These are phyloP conservation scores for Noctua janthe DNA, from an alignment of 2,888 invertebrate species.

Conservation along the genomic window DNA sequence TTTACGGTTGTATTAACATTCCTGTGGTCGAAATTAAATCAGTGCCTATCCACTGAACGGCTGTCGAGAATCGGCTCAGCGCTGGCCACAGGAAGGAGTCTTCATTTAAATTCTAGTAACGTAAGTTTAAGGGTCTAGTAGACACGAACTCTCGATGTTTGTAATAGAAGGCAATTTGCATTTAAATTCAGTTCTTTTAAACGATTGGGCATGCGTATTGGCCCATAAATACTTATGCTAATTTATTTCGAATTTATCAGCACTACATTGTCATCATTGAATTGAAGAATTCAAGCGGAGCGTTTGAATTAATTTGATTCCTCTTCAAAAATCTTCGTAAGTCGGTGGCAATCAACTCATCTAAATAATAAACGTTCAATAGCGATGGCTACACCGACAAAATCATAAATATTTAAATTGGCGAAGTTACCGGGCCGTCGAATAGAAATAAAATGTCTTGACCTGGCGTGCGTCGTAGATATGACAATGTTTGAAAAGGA, in stretches of 20 bases:
- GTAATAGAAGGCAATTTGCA: conserved; percentile 71
- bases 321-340: conserved; percentile 37
- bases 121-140: conserved; percentile 66
- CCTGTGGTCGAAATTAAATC: conserved; percentile 58
- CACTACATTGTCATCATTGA: conserved; percentile 57
- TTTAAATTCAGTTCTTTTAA: conserved; percentile 69
- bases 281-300: conserved; percentile 35
- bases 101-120: conserved; percentile 66
- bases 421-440: conserved; percentile 30
- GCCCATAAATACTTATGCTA: conserved; percentile 60
- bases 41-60: conserved; percentile 42
- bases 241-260: conserved; percentile 56
- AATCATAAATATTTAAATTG: conserved; percentile 58
- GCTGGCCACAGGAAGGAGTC: conserved; percentile 65
- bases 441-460: conserved; percentile 45
- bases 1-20: conserved; percentile 54
- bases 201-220: conserved; percentile 59
- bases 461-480: conserved; percentile 44
- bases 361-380: conserved; percentile 45
- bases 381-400: conserved; percentile 25
- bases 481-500: conserved; percentile 39
- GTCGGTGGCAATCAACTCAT: conserved; percentile 41
- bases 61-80: conserved; percentile 46
- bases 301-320: conserved; percentile 43
- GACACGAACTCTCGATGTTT: conserved; percentile 69